Evolutionary conservation across 2,113 vertebrate species (phyloP).

Genomic region (Fulica atra): DNA sequence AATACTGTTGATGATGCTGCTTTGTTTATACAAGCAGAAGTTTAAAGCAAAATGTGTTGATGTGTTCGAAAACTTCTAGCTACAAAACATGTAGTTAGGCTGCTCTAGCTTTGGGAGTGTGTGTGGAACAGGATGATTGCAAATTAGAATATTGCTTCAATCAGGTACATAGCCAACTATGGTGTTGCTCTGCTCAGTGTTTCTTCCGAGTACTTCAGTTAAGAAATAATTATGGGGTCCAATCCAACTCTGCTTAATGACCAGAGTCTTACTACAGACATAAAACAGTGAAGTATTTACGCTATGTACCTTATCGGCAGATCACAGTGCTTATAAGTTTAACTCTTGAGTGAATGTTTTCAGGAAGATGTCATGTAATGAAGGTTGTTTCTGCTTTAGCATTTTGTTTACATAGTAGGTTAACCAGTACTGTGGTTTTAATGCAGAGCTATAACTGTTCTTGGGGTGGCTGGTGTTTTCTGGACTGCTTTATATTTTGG

Average conservation of each 20-base stretch:
- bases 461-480: neutral
- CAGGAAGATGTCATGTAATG: neutral
- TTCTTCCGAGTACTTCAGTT: neutral
- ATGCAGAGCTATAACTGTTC: neutral
- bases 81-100: neutral
- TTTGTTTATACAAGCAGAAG: neutral
- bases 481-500: neutral
- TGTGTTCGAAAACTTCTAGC: neutral
- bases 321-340: neutral
- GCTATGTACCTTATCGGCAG: neutral
- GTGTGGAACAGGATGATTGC: neutral
- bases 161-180: neutral
- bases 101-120: neutral
- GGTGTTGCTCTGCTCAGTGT: neutral
- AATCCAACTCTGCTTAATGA: neutral
- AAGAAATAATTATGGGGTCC: neutral
- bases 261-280: neutral
- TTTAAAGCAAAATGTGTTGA: neutral
- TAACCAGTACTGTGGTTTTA: neutral
- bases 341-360: neutral
- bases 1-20: neutral
- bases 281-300: neutral
- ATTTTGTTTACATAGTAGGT: neutral
- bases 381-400: neutral
- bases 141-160: neutral